Evolutionary conservation across 2,113 vertebrate genomes (phyloP).

Genomic region (Platichthys stellatus): DNA sequence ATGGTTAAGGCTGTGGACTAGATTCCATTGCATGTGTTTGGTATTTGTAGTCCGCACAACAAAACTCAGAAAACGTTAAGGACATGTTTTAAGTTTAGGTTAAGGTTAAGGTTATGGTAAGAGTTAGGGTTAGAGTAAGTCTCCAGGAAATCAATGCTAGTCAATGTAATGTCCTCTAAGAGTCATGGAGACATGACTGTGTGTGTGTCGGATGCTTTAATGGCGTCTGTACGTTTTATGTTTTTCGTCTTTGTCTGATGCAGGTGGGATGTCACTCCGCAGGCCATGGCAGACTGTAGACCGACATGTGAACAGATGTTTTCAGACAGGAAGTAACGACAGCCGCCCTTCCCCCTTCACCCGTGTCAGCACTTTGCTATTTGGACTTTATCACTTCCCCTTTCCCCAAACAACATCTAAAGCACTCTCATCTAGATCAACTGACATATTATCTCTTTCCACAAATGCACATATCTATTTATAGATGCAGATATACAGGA

Average conservation of each 20-base stretch:
- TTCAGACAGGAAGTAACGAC: conserved; percentile 73
- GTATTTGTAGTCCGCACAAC: too few relatives aligned
- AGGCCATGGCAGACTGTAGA: conserved; percentile 22
- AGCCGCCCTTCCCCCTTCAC: conserved; percentile 29
- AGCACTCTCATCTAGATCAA: conserved; percentile 14
- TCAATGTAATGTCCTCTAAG: too few relatives aligned
- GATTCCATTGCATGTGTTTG: too few relatives aligned
- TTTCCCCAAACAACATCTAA: conserved; percentile 49
- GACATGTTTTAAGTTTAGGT: too few relatives aligned
- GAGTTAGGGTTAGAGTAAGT: too few relatives aligned
- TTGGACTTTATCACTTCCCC: conserved; percentile 72
- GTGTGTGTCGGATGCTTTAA: background rate
- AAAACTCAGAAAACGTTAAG: too few relatives aligned
- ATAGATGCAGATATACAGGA: too few relatives aligned
- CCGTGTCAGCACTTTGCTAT: conserved; percentile 73
- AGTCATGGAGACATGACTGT: background rate
- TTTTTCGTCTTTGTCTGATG: background rate
- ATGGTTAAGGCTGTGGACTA: too few relatives aligned
- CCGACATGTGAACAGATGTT: conserved; percentile 43
- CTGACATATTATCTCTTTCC: conserved; percentile 34
- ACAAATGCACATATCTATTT: conserved; percentile 2
- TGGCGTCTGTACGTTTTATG: background rate
- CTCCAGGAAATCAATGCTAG: too few relatives aligned
- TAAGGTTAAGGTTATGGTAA: too few relatives aligned
- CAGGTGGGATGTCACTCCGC: background rate